A percentile compares a stretch with the other conserved stretches of the same genome.
Evolutionary conservation across 2,888 invertebrate genomes (phyloP).

Genomic region (Colletes collaris): DNA sequence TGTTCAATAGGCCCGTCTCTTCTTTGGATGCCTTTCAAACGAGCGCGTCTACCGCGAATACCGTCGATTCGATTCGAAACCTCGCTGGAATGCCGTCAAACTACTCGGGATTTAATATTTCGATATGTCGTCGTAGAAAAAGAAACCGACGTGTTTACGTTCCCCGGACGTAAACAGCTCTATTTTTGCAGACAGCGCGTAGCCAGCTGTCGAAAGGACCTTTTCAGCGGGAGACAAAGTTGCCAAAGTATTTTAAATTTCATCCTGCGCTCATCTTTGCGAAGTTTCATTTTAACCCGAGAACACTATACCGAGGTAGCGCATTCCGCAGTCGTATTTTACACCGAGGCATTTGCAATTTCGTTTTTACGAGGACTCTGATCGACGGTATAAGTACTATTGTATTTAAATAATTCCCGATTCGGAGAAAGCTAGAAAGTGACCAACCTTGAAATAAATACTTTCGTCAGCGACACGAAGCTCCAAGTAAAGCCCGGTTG

Average conservation of each 20-base stretch:
- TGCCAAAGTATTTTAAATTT: neutral
- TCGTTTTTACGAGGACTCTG: too few species aligned
- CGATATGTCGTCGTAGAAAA: constrained; percentile 3
- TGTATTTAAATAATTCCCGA: too few species aligned
- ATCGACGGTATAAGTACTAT: too few species aligned
- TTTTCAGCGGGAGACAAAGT: neutral
- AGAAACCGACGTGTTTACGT: neutral
- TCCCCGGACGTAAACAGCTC: neutral
- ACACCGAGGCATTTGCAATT: too few species aligned
- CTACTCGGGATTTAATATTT: neutral
- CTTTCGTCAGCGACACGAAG: too few species aligned
- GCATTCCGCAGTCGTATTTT: too few species aligned
- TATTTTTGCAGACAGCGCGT: neutral
- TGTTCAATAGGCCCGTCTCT: neutral
- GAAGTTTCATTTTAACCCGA: too few species aligned
- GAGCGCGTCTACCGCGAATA: neutral
- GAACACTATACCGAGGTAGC: too few species aligned
- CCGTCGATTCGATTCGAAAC: neutral
- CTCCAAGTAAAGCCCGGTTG: too few species aligned
- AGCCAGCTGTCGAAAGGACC: neutral
- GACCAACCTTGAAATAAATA: too few species aligned
- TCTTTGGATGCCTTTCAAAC: neutral
- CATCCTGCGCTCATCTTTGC: neutral
- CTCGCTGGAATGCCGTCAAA: neutral
- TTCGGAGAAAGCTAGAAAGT: too few species aligned